Evolutionary conservation across 37 sponge, comb jelly and placozoan species (phyloP).

Genomic region (Cliona cf. orientalis): DNA sequence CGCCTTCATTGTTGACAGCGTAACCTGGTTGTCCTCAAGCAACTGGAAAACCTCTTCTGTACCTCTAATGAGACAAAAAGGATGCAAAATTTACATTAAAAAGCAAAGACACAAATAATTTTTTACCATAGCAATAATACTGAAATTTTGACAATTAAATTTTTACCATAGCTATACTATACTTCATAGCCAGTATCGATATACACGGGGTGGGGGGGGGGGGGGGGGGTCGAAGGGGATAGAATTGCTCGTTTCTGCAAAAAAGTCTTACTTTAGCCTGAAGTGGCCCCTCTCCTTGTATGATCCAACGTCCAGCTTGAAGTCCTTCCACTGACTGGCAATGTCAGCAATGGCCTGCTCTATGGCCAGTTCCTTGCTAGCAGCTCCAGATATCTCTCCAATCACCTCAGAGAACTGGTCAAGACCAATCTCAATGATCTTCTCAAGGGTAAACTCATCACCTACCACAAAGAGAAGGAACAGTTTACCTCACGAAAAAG

Average conservation of each 20-base stretch:
- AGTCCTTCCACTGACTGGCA: slow-evolving; percentile 85
- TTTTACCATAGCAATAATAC: too few species aligned
- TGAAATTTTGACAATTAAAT: too few species aligned
- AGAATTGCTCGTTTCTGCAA: too few species aligned
- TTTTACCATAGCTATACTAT: too few species aligned
- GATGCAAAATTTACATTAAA: too few species aligned
- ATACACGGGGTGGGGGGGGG: not conserved
- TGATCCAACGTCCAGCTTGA: slow-evolving; percentile 86
- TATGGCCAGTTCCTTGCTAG: slow-evolving; percentile 98
- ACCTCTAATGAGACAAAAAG: too few species aligned
- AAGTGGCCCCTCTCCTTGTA: slow-evolving; percentile 98
- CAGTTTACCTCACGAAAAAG: too few species aligned
- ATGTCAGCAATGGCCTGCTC: slow-evolving; percentile 91
- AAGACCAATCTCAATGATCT: slow-evolving; percentile 95
- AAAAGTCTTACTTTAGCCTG: slow-evolving; percentile 86
- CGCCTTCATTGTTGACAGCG: slow-evolving; percentile 97
- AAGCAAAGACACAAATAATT: too few species aligned
- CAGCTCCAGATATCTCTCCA: slow-evolving; percentile 95
- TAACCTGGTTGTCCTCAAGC: slow-evolving; percentile 99
- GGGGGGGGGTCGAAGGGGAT: too few species aligned
- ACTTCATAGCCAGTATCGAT: not conserved
- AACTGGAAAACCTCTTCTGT: slow-evolving; percentile 97
- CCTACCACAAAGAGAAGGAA: slow-evolving; percentile 7
- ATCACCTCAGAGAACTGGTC: slow-evolving; percentile 92
- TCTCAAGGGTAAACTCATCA: slow-evolving; percentile 95